Evolutionary conservation across 1,140 invertebrate species (phyloP).

Genomic region (Acyrthosiphon pisum): DNA sequence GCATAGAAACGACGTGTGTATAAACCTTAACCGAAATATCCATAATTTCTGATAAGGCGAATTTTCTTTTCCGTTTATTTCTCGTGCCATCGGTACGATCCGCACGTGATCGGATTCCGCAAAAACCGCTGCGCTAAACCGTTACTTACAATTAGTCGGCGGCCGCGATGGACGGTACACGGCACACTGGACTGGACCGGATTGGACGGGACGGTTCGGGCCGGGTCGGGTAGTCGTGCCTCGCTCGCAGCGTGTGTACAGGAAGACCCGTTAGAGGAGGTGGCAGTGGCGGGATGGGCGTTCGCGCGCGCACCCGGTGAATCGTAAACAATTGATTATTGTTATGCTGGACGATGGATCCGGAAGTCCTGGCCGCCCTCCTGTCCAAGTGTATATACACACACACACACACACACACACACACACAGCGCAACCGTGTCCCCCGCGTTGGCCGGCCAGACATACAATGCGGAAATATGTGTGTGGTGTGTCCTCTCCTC

Average conservation of each 20-base stretch:
- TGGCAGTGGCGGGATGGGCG: neutral
- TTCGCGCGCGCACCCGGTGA: constrained; percentile 29
- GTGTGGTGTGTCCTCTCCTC: constrained; percentile 1
- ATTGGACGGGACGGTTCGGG: neutral
- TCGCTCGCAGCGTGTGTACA: neutral
- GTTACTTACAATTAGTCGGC: constrained; percentile 45
- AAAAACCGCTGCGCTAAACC: neutral
- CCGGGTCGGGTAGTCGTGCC: neutral
- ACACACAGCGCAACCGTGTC: neutral
- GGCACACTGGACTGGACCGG: neutral
- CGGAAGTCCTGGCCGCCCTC: neutral
- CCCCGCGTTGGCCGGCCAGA: neutral
- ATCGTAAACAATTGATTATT: constrained; percentile 53
- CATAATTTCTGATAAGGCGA: constrained; percentile 45
- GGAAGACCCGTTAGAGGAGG: neutral
- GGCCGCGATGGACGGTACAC: neutral
- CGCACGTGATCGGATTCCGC: constrained; percentile 38
- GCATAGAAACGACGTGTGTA: neutral
- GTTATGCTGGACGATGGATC: constrained; percentile 49
- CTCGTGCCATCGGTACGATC: neutral
- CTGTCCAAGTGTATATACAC: neutral
- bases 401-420: neutral
- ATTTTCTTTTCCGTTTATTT: constrained; percentile 34
- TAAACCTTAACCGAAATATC: constrained; percentile 35
- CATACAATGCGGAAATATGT: constrained; percentile 35